Evolutionary conservation across 2,888 invertebrate species (phyloP).

Genomic region (Nysson spinosus): DNA sequence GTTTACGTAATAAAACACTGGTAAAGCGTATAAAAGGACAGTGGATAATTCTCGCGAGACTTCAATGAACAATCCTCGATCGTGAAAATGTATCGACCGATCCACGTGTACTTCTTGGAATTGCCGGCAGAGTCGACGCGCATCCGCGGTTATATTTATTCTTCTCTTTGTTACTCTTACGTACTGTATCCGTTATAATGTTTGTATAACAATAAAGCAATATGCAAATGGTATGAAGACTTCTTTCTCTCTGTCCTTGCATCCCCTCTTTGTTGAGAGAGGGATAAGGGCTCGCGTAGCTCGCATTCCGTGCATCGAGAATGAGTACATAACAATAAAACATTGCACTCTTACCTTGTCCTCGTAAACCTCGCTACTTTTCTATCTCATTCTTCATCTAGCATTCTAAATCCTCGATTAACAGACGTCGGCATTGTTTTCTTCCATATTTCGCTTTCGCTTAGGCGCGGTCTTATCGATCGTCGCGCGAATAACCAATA

Average conservation of each 20-base stretch:
- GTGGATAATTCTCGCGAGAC: too few species aligned
- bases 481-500: too few species aligned
- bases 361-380: constrained; percentile 15
- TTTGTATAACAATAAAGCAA: constrained; percentile 66
- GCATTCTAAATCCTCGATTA: constrained; percentile 9
- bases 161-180: constrained; percentile 35
- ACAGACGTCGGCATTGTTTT: background rate
- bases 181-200: constrained; percentile 59
- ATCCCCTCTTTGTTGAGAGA: constrained; percentile 21
- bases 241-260: constrained; percentile 28
- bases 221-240: constrained; percentile 65
- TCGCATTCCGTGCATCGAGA: constrained; percentile 53
- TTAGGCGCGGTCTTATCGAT: background rate
- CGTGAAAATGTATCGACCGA: background rate
- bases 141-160: constrained; percentile 41
- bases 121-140: constrained; percentile 48
- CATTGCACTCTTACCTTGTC: constrained; percentile 48
- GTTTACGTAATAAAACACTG: too few species aligned
- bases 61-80: too few species aligned
- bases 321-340: constrained; percentile 51
- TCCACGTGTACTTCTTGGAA: constrained; percentile 11
- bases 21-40: too few species aligned
- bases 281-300: constrained; percentile 44
- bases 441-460: background rate
- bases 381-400: background rate